Conservation (phyloP, 2,797 vertebrate genomes). For the Chrosomus eos region DNA sequence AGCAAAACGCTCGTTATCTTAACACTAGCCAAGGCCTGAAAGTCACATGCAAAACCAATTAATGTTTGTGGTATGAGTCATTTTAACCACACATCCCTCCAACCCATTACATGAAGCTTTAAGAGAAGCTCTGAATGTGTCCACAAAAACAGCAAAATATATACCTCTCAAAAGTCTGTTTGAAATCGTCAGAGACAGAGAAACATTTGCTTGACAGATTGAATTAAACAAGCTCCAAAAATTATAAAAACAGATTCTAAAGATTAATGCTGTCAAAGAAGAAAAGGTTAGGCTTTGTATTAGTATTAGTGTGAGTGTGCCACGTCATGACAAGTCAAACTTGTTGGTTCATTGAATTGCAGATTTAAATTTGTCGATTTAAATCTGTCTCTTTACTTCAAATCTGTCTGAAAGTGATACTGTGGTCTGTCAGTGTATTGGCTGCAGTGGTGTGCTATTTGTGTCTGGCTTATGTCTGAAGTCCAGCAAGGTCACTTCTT, state of each 20-base stretch:
- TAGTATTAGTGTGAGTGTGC: background rate
- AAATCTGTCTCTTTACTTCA: slow-evolving; percentile 16
- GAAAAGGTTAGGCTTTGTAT: background rate
- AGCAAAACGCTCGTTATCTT: background rate
- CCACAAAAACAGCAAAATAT: background rate
- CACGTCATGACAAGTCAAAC: background rate
- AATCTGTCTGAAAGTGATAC: slow-evolving; percentile 53
- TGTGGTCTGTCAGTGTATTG: slow-evolving; percentile 37
- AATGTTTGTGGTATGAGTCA: slow-evolving; percentile 13
- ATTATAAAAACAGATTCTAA: background rate
- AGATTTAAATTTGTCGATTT: background rate
- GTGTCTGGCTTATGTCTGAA: slow-evolving; percentile 35
- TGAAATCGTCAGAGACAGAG: background rate
- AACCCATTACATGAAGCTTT: background rate
- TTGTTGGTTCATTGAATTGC: background rate
- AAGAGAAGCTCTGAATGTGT: background rate
- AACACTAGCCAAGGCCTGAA: background rate
- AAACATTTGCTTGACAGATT: background rate
- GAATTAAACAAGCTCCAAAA: background rate
- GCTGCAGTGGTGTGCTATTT: slow-evolving; percentile 50
- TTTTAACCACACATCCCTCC: background rate
- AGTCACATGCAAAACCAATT: background rate
- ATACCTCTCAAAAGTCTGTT: background rate
- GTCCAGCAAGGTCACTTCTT: slow-evolving; percentile 10
- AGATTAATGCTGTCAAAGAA: background rate